A percentile compares a stretch with the other conserved stretches of the same genome.
These are phyloP conservation scores for Apistogramma diplotaenia DNA, from an alignment of 2,113 vertebrate species.

Conservation along the genomic window DNA sequence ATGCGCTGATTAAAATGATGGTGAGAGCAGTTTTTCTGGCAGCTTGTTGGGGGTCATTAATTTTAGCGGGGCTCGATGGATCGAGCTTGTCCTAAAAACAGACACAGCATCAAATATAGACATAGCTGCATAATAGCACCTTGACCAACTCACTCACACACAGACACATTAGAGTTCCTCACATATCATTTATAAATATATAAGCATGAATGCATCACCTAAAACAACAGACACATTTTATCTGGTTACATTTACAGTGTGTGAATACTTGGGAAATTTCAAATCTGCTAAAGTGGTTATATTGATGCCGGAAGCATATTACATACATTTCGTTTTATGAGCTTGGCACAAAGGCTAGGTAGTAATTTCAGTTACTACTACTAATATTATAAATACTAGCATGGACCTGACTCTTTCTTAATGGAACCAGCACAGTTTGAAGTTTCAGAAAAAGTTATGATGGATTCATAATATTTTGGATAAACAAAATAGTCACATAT, in stretches of 20 bases:
- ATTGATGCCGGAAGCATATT: neutral
- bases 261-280: constrained; percentile 15
- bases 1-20: constrained; percentile 58
- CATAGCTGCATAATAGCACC: constrained; percentile 19
- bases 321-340: neutral
- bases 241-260: neutral
- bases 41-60: constrained; percentile 50
- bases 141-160: neutral
- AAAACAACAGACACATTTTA: constrained; percentile 10
- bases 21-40: constrained; percentile 47
- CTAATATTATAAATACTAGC: no score
- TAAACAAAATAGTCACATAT: neutral
- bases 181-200: constrained; percentile 8
- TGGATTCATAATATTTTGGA: neutral
- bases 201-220: neutral
- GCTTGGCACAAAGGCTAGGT: neutral
- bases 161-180: neutral
- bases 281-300: neutral
- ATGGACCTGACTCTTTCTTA: no score
- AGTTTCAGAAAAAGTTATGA: neutral
- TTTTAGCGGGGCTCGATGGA: constrained; percentile 36
- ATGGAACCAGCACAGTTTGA: neutral
- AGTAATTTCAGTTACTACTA: neutral
- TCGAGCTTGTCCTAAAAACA: constrained; percentile 54
- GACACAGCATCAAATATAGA: constrained; percentile 65